Conservation (phyloP, 2,113 vertebrate species). For the Galemys pyrenaicus region DNA sequence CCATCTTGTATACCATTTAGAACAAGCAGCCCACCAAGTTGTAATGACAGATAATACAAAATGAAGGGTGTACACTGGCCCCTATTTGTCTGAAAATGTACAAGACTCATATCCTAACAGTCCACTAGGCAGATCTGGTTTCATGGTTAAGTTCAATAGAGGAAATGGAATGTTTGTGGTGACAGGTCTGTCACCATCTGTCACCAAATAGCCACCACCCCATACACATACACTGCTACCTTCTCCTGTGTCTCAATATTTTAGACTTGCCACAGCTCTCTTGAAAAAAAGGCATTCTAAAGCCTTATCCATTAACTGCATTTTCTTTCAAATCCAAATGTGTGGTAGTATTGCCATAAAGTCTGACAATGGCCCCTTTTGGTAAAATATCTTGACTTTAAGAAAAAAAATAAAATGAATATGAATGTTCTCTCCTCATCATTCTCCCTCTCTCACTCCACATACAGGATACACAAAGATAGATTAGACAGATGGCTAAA, state of each 20-base stretch:
- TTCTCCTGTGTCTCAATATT: too few relatives aligned
- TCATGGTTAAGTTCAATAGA: not conserved
- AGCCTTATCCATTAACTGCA: not conserved
- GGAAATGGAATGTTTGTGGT: not conserved
- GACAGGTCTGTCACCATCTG: not conserved
- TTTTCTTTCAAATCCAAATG: not conserved
- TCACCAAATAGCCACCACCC: not conserved
- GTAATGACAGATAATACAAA: not conserved
- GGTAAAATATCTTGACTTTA: not conserved
- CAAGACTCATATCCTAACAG: rapidly evolving
- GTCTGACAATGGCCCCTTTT: not conserved
- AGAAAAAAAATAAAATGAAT: too few relatives aligned
- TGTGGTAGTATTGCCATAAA: not conserved
- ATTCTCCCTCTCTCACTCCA: not conserved
- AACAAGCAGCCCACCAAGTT: not conserved
- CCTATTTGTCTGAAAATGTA: not conserved
- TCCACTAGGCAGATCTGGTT: not conserved
- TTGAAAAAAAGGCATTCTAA: not conserved
- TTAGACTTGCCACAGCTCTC: rapidly evolving
- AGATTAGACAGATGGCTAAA: too few relatives aligned
- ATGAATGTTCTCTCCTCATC: not conserved
- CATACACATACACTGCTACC: rapidly evolving
- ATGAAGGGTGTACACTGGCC: rapidly evolving
- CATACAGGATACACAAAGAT: not conserved
- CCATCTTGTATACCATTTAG: not conserved